Conservation (phyloP, 1,140 invertebrate genomes). For the Drosophila ananassae region DNA sequence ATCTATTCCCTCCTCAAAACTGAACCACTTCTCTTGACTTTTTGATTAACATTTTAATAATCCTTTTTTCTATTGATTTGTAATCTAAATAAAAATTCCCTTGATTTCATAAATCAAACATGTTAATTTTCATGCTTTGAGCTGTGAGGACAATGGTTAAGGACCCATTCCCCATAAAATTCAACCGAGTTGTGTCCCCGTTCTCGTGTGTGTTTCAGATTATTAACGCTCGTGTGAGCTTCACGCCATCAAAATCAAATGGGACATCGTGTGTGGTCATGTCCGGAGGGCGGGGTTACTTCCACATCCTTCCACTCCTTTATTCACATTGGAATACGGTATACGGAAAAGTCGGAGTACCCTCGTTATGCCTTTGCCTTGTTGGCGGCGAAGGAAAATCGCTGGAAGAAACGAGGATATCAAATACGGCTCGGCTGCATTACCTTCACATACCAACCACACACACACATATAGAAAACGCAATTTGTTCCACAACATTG, state of each 20-base stretch:
- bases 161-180: neutral
- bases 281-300: slow-evolving; percentile 16
- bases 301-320: neutral
- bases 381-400: slow-evolving; percentile 47
- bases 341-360: slow-evolving; percentile 17
- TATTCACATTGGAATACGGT: slow-evolving; percentile 20
- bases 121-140: slow-evolving; percentile 28
- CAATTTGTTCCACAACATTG: slow-evolving; percentile 65
- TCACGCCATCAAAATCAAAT: slow-evolving; percentile 63
- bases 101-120: slow-evolving; percentile 20
- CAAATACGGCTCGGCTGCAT: slow-evolving; percentile 47
- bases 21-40: no score
- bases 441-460: slow-evolving; percentile 33
- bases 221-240: slow-evolving; percentile 63
- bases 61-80: neutral
- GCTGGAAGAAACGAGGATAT: slow-evolving; percentile 59
- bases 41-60: neutral
- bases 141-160: slow-evolving; percentile 2
- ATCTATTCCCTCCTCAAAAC: no score
- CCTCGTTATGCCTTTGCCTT: slow-evolving; percentile 54
- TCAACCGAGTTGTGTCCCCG: slow-evolving; percentile 2
- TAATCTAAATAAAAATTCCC: neutral
- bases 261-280: slow-evolving; percentile 58
- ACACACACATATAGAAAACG: slow-evolving; percentile 33
- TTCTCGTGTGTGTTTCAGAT: slow-evolving; percentile 28